These are phyloP conservation scores for Hypercompe scribonia DNA, from an alignment of 2,888 invertebrate genomes.

Conservation along the genomic window DNA sequence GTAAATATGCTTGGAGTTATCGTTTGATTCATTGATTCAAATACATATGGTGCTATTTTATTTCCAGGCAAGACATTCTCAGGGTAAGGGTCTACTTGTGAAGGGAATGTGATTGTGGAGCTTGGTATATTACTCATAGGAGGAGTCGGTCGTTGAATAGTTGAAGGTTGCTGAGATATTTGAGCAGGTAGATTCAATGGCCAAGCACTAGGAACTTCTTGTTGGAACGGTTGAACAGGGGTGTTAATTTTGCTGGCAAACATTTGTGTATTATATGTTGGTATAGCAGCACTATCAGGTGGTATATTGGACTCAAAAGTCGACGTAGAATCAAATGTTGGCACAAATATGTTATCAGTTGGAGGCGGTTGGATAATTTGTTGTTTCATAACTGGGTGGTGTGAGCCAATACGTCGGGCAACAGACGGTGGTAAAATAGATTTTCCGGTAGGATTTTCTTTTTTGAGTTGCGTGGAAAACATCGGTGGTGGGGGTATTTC, in stretches of 20 bases:
- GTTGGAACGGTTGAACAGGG: constrained; percentile 4
- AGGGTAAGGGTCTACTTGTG: constrained; percentile 2
- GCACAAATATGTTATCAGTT: constrained; percentile 71
- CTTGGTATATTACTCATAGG: constrained; percentile 23
- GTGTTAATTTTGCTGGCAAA: constrained; percentile 19
- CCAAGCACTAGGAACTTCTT: background rate
- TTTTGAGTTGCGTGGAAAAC: constrained; percentile 71
- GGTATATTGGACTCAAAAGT: constrained; percentile 14
- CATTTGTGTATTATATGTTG: constrained; percentile 5
- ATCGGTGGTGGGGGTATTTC: constrained; percentile 80
- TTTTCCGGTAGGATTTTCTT: constrained; percentile 61
- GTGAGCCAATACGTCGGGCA: constrained; percentile 73
- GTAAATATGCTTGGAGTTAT: constrained; percentile 19
- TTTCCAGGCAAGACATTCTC: constrained; percentile 8
- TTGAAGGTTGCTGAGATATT: constrained; percentile 14
- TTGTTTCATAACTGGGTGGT: constrained; percentile 70
- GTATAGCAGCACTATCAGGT: constrained; percentile 20
- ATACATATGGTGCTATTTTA: constrained; percentile 22
- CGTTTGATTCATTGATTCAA: background rate
- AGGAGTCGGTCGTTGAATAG: constrained; percentile 16
- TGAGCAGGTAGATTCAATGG: background rate
- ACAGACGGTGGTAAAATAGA: constrained; percentile 78
- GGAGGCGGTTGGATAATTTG: constrained; percentile 52
- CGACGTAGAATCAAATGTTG: constrained; percentile 47
- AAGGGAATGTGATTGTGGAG: background rate